Conservation (phyloP, 2,888 invertebrate species). For the Drosophila phalerata region DNA sequence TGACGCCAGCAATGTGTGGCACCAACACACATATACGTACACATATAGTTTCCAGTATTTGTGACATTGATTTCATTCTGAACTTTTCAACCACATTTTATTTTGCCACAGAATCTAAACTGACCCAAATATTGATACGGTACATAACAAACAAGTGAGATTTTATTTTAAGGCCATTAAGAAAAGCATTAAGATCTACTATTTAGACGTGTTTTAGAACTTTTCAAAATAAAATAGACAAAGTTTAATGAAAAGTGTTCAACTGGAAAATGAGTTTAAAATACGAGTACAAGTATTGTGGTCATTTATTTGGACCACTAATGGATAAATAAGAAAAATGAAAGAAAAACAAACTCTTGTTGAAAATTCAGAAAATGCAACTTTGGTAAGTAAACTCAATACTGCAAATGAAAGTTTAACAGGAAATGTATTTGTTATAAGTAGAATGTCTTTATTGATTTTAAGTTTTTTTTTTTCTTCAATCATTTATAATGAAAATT, state of each 20-base stretch:
- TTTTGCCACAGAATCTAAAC: background rate
- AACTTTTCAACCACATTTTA: background rate
- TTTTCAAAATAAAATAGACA: conserved; percentile 6
- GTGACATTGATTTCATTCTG: background rate
- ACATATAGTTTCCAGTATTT: background rate
- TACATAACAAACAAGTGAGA: background rate
- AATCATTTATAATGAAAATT: background rate
- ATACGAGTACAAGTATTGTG: background rate
- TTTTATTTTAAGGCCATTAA: background rate
- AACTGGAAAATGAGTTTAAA: background rate
- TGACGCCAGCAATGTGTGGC: conserved; percentile 32
- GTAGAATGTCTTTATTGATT: background rate
- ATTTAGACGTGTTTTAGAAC: conserved; percentile 23
- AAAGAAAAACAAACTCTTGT: too few relatives aligned
- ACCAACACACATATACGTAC: background rate
- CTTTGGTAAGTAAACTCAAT: conserved; percentile 44
- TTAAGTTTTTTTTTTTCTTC: background rate
- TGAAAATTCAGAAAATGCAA: conserved; percentile 31
- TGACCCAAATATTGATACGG: background rate
- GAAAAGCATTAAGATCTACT: conserved; percentile 7
- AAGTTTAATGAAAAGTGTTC: conserved; percentile 7
- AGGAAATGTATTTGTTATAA: background rate
- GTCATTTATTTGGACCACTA: background rate
- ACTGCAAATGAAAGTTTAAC: background rate
- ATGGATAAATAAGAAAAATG: background rate